A percentile compares a stretch with the other conserved stretches of the same genome.
Evolutionary conservation across 2,113 vertebrate species (phyloP).

Genomic region (Narcine bancroftii): DNA sequence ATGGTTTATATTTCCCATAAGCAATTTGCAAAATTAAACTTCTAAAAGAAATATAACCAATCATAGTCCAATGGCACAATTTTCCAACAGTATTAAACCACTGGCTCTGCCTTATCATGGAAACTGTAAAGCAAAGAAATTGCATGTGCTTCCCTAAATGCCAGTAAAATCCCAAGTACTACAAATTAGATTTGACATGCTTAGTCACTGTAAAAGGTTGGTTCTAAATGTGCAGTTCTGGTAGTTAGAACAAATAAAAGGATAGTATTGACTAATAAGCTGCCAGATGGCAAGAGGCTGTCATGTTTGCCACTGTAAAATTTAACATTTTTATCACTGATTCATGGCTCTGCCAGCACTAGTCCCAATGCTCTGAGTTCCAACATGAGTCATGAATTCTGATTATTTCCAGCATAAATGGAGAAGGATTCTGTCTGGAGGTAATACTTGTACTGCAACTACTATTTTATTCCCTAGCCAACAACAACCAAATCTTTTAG

Average conservation of each 20-base stretch:
- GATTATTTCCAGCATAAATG: neutral
- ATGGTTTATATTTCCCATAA: neutral
- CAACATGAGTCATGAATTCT: neutral
- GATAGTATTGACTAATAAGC: constrained; percentile 3
- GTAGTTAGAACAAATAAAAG: neutral
- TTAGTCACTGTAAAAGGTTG: neutral
- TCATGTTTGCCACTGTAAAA: constrained; percentile 9
- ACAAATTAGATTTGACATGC: neutral
- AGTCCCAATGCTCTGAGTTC: neutral
- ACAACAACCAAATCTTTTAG: neutral
- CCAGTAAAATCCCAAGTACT: neutral
- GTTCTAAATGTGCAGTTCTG: neutral
- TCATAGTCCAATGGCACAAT: neutral
- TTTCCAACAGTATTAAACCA: neutral
- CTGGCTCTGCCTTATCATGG: constrained; percentile 6
- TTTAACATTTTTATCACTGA: neutral
- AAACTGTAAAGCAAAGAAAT: neutral
- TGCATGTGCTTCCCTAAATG: neutral
- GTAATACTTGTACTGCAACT: neutral
- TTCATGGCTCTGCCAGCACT: neutral
- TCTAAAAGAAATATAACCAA: neutral
- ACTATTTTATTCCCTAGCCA: neutral
- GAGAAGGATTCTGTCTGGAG: neutral
- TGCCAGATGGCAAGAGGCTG: neutral
- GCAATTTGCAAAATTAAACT: neutral